phyloP scores from a whole-genome alignment of 2,888 invertebrate genomes.

The Drosophila quinaria region DNA sequence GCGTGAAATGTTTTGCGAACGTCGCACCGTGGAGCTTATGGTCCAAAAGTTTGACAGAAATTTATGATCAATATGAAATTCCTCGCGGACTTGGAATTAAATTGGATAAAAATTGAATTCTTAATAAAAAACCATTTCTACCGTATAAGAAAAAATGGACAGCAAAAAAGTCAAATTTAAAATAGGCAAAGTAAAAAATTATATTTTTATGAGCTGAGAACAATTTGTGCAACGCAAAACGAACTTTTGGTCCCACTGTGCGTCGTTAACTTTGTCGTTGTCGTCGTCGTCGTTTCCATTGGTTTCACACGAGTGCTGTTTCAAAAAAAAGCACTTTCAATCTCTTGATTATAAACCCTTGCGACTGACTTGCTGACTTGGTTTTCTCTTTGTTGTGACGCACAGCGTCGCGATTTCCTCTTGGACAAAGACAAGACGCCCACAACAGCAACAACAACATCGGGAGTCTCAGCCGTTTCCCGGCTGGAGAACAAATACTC shows the following conservation, averaged over 20 bases:
- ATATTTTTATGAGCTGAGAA: too few relatives aligned
- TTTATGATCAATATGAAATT: too few relatives aligned
- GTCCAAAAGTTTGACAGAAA: not conserved
- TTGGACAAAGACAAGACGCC: slow-evolving; percentile 85
- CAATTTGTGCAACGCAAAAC: not conserved
- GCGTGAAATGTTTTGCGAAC: slow-evolving; percentile 62
- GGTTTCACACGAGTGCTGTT: slow-evolving; percentile 78
- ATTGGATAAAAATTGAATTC: too few relatives aligned
- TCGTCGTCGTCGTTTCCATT: slow-evolving; percentile 63
- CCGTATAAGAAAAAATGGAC: too few relatives aligned
- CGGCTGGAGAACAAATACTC: slow-evolving; percentile 93
- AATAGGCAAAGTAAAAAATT: too few relatives aligned
- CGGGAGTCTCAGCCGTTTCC: slow-evolving; percentile 87
- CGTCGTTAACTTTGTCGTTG: slow-evolving; percentile 1
- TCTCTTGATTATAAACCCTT: slow-evolving; percentile 56
- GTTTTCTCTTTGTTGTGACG: slow-evolving; percentile 67
- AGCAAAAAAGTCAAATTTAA: too few relatives aligned
- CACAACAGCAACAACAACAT: slow-evolving; percentile 26
- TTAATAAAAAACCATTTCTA: too few relatives aligned
- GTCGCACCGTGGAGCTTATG: not conserved
- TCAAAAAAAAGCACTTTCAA: slow-evolving; percentile 66
- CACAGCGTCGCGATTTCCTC: slow-evolving; percentile 78
- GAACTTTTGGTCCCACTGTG: slow-evolving; percentile 9
- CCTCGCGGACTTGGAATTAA: too few relatives aligned
- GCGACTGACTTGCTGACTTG: slow-evolving; percentile 59